phyloP scores from a whole-genome alignment of 1,140 invertebrate genomes.

The Rhagoletis zephyria region DNA sequence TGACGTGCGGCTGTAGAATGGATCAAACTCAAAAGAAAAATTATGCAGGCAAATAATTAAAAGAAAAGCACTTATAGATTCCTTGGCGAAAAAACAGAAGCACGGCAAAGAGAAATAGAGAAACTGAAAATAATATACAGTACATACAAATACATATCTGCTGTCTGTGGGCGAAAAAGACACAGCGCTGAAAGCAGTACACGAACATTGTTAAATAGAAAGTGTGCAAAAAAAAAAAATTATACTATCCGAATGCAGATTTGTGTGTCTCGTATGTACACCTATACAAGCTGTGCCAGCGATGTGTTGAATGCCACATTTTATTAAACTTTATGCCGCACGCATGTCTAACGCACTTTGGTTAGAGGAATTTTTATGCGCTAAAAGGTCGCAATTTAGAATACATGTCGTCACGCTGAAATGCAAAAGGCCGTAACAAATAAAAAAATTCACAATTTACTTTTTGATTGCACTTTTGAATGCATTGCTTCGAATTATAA shows the following conservation, averaged over 20 bases:
- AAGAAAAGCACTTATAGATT: background rate
- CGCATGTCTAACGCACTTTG: slow-evolving; percentile 48
- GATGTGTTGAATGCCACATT: slow-evolving; percentile 70
- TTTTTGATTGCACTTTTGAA: too few relatives aligned
- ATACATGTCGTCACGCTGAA: too few relatives aligned
- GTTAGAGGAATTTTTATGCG: background rate
- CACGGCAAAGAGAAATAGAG: background rate
- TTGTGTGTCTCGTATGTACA: background rate
- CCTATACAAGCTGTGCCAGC: slow-evolving; percentile 51
- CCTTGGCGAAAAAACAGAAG: too few relatives aligned
- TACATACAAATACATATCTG: background rate
- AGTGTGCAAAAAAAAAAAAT: slow-evolving; percentile 29
- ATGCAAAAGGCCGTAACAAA: too few relatives aligned
- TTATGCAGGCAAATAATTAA: background rate
- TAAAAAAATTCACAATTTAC: too few relatives aligned
- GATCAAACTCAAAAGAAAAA: background rate
- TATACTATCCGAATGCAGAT: slow-evolving; percentile 17
- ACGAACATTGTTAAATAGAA: background rate
- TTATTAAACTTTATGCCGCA: slow-evolving; percentile 63
- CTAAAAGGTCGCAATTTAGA: too few relatives aligned
- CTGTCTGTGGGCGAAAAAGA: background rate
- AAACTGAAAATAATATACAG: background rate
- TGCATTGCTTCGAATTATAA: too few relatives aligned
- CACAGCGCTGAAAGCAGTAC: background rate
- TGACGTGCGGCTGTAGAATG: background rate